Evolutionary conservation across 2,888 invertebrate genomes (phyloP).

Genomic region (Trissonchulus sp.): DNA sequence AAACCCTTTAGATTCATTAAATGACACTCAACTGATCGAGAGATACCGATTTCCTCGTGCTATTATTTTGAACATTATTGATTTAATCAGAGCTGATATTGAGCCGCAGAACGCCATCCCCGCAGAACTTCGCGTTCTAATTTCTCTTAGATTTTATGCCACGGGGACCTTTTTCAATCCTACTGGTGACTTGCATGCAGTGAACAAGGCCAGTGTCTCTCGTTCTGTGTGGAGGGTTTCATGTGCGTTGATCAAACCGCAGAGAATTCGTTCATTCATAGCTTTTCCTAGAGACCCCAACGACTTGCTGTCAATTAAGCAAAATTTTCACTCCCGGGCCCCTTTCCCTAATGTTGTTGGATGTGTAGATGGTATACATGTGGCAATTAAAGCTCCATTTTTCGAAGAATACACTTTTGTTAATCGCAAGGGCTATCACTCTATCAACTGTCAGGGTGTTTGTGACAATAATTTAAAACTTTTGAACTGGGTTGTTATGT

Average conservation of each 20-base stretch:
- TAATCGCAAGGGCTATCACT: conserved; percentile 38
- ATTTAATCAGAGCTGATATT: not conserved
- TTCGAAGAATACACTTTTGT: conserved; percentile 35
- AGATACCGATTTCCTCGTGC: not conserved
- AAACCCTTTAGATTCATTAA: not conserved
- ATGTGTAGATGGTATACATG: conserved; percentile 40
- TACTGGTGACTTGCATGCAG: not conserved
- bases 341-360: conserved; percentile 40
- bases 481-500: conserved; percentile 36
- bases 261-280: not conserved
- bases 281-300: not conserved
- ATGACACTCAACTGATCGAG: conserved; percentile 14
- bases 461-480: conserved; percentile 32
- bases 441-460: conserved; percentile 41
- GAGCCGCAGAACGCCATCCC: not conserved
- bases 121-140: not conserved
- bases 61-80: not conserved
- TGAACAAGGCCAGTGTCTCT: not conserved
- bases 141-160: not conserved
- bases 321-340: not conserved
- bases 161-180: conserved; percentile 3
- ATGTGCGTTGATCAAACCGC: not conserved
- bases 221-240: not conserved
- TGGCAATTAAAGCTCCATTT: conserved; percentile 34
- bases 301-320: not conserved